Base-by-base conservation (phyloP, 2,113 vertebrate genomes). In the Colinus virginianus region DNA sequence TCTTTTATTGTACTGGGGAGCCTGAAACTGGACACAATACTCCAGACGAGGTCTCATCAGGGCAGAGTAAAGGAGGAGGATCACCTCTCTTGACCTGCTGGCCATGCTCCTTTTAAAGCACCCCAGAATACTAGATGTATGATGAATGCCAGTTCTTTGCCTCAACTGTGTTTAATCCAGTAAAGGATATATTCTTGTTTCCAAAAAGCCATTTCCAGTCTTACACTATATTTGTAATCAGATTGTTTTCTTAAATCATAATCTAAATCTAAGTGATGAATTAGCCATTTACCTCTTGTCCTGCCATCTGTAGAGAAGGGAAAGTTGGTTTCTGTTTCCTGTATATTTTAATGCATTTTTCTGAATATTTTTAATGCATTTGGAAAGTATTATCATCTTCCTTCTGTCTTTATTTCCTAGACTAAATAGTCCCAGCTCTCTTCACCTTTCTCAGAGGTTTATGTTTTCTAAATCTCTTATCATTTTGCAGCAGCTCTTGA, bases 381-480 rank as follows among this genome's bases (percentile, higher is more conserved):
- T 64, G 14, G 23, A 13, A 90, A 81, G 58, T 38, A 12, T 94
- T 89, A 90, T 59, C 4, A 66, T 87, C 69, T 87, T 90, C 23
- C 10, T 87, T 72, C 74, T 89, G 36, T 63, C 59, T 56, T 64
- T 67, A 7, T 34, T 74, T 77, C 32, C 67, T 74, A 83, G 63
- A 91, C 72, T 85, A 94, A 94, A 87, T 63, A 85, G 76, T 49
- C 36, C 8, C 32, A 77, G 23, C 66, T 83, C 87, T 91, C 59
- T 77, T 83, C 91, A 83, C 55, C 34, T 91, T 90, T 91, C 82
- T 82, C 49, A 89, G 58, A 69, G 11, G 66, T 75, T 92, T 70
- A 56, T 62, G 64, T 84, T 90, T 90, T 92, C 66, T 72, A 87
- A 92, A 72, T 15, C 5, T 71, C 66, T 89, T 93, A 84, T 49